Evolutionary conservation across 2,888 invertebrate genomes (phyloP), one percentile per base, ranked within the genome.

Genomic region (Parasteatoda lunata): DNA sequence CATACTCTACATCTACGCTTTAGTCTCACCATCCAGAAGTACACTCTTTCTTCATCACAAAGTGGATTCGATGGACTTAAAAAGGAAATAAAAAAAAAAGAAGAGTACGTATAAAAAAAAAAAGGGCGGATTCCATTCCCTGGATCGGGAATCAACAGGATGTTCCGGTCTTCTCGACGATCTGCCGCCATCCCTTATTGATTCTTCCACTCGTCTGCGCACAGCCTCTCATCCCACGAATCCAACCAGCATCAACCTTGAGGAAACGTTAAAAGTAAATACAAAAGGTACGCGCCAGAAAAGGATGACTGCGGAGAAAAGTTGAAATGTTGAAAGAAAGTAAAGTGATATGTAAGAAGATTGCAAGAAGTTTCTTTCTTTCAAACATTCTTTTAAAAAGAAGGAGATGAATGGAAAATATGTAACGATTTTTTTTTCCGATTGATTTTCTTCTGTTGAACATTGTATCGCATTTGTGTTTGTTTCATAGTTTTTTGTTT

Each of bases 91-190:
- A 54, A 59, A 59, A 59, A 59, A 8, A 59, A 59, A 9, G 8
- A 59, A 59, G 2, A 30, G 30, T 30, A 30, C 30, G 30, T 30
- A 30, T 30, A 30, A 30, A 30, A 30, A 30, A 30, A 30, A n/a
- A 59, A 59, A 59, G n/a, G 9, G 11, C 59, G 59, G 59, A 59
- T 59, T 59, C 59, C 59, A 59, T 59, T 59, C 59, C 59, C 59
- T n/a, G 59, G 59, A 59, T 59, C 59, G 59, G 59, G 59, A 59
- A 59, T 59, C 59, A 59, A 59, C 59, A 59, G 59, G 59, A 59
- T 59, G 59, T 59, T 59, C 59, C 59, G 59, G 59, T 59, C 59
- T 59, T 9, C 4, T n/a, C 59, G 59, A 59, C 59, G 59, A 59
- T 59, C 59, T 59, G 59, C 59, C 59, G 59, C 59, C 59, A 59